Evolutionary conservation across 1,140 invertebrate species (phyloP).

Genomic region (Campoletis sonorensis): DNA sequence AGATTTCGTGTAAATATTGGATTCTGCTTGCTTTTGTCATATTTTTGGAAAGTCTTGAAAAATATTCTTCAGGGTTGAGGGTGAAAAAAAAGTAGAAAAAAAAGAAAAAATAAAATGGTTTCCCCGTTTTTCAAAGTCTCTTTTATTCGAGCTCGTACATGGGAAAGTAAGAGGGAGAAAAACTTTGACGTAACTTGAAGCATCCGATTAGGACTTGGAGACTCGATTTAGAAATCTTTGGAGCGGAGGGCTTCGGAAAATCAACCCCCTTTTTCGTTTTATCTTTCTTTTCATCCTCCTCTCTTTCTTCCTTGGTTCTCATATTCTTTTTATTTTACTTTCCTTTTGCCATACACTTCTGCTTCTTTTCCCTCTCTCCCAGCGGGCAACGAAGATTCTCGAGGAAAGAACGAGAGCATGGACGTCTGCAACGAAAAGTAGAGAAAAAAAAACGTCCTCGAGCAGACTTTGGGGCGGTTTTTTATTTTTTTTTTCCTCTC

Average conservation of each 20-base stretch:
- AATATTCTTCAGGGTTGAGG: too few relatives aligned
- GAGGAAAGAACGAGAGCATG: conserved; percentile 11
- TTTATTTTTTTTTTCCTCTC: conserved; percentile 32
- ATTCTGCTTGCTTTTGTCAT: too few relatives aligned
- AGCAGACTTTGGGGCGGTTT: conserved; percentile 18
- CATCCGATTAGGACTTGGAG: conserved; percentile 64
- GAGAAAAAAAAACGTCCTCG: conserved; percentile 1
- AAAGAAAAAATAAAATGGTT: background rate
- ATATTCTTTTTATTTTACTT: conserved; percentile 28
- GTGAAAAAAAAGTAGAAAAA: too few relatives aligned
- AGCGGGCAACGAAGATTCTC: conserved; percentile 20
- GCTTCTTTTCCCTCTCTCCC: conserved; percentile 33
- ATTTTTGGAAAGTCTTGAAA: too few relatives aligned
- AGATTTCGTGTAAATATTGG: too few relatives aligned
- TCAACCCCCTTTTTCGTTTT: conserved; percentile 17
- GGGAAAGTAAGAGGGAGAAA: conserved; percentile 20
- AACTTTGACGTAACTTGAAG: conserved; percentile 59
- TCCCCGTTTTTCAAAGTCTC: background rate
- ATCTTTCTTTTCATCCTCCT: background rate
- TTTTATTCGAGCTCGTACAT: background rate
- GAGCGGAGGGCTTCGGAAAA: conserved; percentile 29
- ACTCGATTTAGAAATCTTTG: conserved; percentile 56
- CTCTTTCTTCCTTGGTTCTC: conserved; percentile 29
- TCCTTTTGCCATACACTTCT: conserved; percentile 15
- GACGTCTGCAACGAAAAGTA: conserved; percentile 25